Conservation (phyloP, 1,140 invertebrate species). For the Acyrthosiphon pisum region DNA sequence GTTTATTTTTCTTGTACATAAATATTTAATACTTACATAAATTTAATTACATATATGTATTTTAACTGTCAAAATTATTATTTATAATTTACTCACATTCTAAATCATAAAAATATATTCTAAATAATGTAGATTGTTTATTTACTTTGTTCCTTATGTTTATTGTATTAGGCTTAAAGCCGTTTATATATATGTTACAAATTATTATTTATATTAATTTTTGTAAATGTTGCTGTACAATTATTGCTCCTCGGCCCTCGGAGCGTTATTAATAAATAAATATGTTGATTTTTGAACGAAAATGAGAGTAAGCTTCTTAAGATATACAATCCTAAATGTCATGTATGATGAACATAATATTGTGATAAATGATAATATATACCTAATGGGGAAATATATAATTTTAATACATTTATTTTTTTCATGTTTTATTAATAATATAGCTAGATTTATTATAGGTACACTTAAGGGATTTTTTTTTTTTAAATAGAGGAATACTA, state of each 20-base stretch:
- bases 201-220: background rate
- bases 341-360: background rate
- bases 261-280: background rate
- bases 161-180: background rate
- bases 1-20: background rate
- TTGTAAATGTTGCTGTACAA: background rate
- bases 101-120: background rate
- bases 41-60: too few species aligned
- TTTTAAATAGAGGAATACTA: background rate
- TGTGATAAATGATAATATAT: background rate
- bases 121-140: background rate
- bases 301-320: background rate
- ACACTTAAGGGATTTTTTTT: background rate
- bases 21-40: too few species aligned
- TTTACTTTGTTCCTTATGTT: background rate
- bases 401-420: background rate
- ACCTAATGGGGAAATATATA: background rate
- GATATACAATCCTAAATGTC: background rate
- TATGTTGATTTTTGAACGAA: background rate
- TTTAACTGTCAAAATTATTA: background rate
- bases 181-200: background rate
- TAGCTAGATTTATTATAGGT: too few species aligned
- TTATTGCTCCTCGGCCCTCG: background rate
- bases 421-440: too few species aligned
- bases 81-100: background rate